Evolutionary conservation across 2,797 vertebrate genomes (phyloP), one percentile per base, ranked within the genome.

Genomic region (Heteromormyrus szaboi): DNA sequence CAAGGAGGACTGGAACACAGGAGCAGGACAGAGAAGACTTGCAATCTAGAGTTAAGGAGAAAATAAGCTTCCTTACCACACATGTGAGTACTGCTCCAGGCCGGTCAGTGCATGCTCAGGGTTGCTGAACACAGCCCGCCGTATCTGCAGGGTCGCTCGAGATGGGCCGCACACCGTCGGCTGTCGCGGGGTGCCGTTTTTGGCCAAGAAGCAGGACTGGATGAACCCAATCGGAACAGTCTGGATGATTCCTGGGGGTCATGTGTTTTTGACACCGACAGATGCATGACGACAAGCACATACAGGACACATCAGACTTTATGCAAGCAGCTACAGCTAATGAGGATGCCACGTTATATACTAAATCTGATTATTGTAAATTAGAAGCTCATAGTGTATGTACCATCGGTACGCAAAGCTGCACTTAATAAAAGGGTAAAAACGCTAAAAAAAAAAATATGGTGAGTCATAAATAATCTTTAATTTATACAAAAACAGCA

Each of bases 151-250:
- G 56, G 94, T 93, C 83, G 96, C 97, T n/a, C 96, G 95, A 0
- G 97, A 97, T 44, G 94, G 92, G 25, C 94, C 94, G 90, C 97
- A 98, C 83, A 98, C 89, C 5, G 95, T 95, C 5, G 97, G 97
- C 93, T 98, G 97, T 65, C 97, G 95, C 85, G 97, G 97, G 0
- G 97, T 98, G 50, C 96, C 97, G 46, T 96, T 97, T 94, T 98
- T 98, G 81, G 93, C 91, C 0, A 92, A 94, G 89, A 98, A 98
- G 93, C 97, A 98, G 85, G 97, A 97, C 89, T 94, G 95, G 85
- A 98, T 95, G 92, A 95, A 97, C 62, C 97, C 97, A 29, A 98
- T 96, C 0, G 97, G 97, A 62, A 92, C 91, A 0, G 97, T 98
- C 92, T 95, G 94, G 93, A 98, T 94, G 89, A 88, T 94, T 86